Evolutionary conservation across 2,888 invertebrate genomes (phyloP).

Genomic region (Proisotoma minuta): DNA sequence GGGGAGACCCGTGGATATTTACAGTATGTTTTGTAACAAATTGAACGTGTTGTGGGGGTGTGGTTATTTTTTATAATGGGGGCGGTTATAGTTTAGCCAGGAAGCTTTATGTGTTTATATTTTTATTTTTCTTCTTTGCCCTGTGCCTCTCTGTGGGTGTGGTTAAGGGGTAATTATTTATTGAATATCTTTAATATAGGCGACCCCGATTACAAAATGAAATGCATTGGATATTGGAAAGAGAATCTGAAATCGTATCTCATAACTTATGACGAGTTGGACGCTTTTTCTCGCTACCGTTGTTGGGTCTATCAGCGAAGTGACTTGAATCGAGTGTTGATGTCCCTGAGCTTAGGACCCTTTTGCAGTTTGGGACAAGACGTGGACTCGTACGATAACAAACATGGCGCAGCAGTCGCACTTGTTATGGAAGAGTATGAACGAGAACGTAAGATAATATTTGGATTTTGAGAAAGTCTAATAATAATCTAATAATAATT

Average conservation of each 20-base stretch:
- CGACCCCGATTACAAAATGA: conserved; percentile 93
- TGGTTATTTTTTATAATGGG: neutral
- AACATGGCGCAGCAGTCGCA: conserved; percentile 85
- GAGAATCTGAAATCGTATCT: conserved; percentile 94
- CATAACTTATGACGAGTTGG: conserved; percentile 91
- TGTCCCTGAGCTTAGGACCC: conserved; percentile 84
- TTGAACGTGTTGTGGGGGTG: neutral
- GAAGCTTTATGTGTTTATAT: neutral
- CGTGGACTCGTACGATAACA: conserved; percentile 79
- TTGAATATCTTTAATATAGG: conserved; percentile 52
- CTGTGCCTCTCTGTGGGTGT: neutral
- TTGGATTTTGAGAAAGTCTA: neutral
- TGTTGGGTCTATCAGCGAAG: conserved; percentile 96
- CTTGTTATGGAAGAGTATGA: conserved; percentile 88
- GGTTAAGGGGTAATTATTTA: conserved; percentile 2
- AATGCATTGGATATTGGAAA: conserved; percentile 96
- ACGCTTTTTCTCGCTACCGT: conserved; percentile 89
- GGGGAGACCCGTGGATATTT: conserved; percentile 90
- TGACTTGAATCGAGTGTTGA: conserved; percentile 79
- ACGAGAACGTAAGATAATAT: conserved; percentile 67
- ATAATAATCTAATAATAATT: neutral
- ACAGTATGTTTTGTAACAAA: conserved; percentile 57
- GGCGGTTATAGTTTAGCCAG: neutral
- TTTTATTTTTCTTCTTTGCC: neutral
- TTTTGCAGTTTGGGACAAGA: conserved; percentile 86